Percentiles rank a stretch among this genome's conserved stretches.
Evolutionary conservation across 2,888 invertebrate genomes (phyloP).

Genomic region (Mimumesa dahlbomi): DNA sequence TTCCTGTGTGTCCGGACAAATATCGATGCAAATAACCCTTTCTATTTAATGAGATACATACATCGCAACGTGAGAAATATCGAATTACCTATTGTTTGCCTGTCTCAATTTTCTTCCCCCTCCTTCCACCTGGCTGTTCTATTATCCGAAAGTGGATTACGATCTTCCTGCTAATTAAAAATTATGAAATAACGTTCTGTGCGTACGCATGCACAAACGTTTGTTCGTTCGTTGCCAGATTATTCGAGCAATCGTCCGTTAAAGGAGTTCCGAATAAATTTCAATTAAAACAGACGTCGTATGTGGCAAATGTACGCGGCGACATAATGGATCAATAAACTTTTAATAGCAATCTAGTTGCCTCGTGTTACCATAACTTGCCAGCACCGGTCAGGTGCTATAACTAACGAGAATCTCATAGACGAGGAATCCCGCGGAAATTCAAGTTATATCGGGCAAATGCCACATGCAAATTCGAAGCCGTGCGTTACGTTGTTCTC

Average conservation of each 20-base stretch:
- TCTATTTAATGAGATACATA: constrained; percentile 9
- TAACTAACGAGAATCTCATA: background rate
- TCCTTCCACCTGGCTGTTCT: background rate
- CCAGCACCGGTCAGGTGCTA: background rate
- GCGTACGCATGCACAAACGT: too few relatives aligned
- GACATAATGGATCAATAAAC: background rate
- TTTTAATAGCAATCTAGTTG: background rate
- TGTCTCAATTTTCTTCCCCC: background rate
- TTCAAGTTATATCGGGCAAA: constrained; percentile 5
- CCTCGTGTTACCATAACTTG: too few relatives aligned
- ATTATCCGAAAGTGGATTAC: background rate
- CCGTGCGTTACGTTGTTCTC: background rate
- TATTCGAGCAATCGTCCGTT: background rate
- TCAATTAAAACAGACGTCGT: background rate
- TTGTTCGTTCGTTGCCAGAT: too few relatives aligned
- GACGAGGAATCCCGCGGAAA: constrained; percentile 1
- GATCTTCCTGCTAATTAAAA: constrained; percentile 7
- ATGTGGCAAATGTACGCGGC: background rate
- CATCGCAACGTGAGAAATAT: background rate
- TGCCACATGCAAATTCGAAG: constrained; percentile 6
- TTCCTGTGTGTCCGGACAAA: background rate
- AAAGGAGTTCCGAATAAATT: background rate
- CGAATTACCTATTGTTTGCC: constrained; percentile 1
- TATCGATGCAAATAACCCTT: background rate
- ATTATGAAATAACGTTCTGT: background rate